Percentiles rank a stretch among this genome's conserved stretches.
Conservation (phyloP, 2,797 vertebrate genomes). For the Scolopax rusticola region DNA sequence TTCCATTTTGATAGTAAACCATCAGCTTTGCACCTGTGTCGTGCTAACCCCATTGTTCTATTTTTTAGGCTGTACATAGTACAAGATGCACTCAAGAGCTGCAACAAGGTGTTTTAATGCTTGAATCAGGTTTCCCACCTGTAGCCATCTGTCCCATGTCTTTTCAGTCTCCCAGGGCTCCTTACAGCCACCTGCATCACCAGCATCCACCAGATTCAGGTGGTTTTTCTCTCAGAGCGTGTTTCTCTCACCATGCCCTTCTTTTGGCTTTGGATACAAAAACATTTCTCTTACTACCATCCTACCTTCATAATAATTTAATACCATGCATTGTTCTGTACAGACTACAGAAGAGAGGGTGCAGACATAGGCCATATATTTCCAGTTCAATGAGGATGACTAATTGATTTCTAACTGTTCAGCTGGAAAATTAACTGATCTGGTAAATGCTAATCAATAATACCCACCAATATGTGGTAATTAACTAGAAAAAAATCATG, state of each 20-base stretch:
- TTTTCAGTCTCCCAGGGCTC: not conserved
- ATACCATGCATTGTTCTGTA: not conserved
- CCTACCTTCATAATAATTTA: not conserved
- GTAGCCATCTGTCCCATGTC: fast-evolving
- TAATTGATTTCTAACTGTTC: conserved; percentile 33
- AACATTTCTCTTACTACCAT: not conserved
- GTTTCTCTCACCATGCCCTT: not conserved
- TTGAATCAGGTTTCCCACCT: not conserved
- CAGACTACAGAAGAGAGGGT: not conserved
- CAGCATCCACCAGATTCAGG: not conserved
- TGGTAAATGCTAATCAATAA: conserved; percentile 59
- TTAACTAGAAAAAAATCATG: conserved; percentile 2
- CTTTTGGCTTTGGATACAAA: not conserved
- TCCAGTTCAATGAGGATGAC: not conserved
- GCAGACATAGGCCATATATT: not conserved
- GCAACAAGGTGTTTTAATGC: not conserved
- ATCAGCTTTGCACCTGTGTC: not conserved
- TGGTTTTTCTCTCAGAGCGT: not conserved
- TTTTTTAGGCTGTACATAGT: not conserved
- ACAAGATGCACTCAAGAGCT: not conserved
- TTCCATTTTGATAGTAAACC: not conserved
- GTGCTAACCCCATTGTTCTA: not conserved
- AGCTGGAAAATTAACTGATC: conserved; percentile 41
- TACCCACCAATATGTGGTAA: not conserved
- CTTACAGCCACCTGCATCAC: not conserved